These are phyloP conservation scores for Dicerorhinus sumatrensis DNA, from an alignment of 2,113 vertebrate species.

Conservation along the genomic window DNA sequence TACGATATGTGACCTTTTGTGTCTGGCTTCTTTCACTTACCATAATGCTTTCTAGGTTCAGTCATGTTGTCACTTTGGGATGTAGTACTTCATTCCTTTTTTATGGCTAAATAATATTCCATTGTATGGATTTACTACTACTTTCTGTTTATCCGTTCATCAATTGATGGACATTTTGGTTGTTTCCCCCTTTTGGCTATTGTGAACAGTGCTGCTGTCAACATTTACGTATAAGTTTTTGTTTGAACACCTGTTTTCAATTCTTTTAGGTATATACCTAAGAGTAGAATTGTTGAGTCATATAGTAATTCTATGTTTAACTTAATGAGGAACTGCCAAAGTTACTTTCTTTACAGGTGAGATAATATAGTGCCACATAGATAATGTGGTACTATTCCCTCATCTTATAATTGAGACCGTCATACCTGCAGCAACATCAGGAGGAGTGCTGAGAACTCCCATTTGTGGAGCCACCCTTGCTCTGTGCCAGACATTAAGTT, in stretches of 20 bases:
- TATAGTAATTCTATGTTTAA: background rate
- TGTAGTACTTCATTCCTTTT: background rate
- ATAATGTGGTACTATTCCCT: background rate
- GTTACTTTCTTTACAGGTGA: background rate
- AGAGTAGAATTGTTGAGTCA: background rate
- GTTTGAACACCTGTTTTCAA: background rate
- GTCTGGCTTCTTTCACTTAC: background rate
- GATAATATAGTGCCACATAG: background rate
- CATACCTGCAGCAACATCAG: background rate
- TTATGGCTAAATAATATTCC: background rate
- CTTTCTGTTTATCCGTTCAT: background rate
- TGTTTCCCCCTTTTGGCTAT: background rate
- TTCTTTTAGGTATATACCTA: background rate
- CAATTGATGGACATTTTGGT: background rate
- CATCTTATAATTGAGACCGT: background rate
- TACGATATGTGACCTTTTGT: background rate
- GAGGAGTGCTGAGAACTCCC: background rate
- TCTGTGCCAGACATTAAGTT: background rate
- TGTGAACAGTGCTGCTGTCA: background rate
- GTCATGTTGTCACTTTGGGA: background rate
- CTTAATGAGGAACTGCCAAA: background rate
- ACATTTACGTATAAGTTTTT: background rate
- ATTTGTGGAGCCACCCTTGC: background rate
- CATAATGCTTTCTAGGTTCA: background rate
- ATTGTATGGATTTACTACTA: background rate